Conservation (phyloP, 1,140 invertebrate genomes). For the Nephotettix cincticeps region DNA sequence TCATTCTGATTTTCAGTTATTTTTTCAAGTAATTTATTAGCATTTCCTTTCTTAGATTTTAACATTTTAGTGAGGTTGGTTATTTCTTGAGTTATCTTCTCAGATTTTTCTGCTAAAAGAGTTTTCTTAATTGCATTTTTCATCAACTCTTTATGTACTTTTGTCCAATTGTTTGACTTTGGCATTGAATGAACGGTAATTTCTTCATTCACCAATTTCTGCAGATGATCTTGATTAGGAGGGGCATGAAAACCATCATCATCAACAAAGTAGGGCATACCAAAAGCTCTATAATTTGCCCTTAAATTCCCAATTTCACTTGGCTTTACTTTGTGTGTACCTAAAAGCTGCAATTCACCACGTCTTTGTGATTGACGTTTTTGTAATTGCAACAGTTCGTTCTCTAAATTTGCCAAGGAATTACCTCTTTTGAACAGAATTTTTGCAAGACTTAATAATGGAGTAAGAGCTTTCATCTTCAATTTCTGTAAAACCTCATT, state of each 20-base stretch:
- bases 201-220: slow-evolving; percentile 46
- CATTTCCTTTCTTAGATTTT: neutral
- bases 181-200: slow-evolving; percentile 44
- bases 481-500: too few relatives aligned
- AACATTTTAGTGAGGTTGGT: neutral
- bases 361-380: too few relatives aligned
- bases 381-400: too few relatives aligned
- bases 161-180: slow-evolving; percentile 1
- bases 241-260: slow-evolving; percentile 44
- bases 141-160: neutral
- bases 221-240: slow-evolving; percentile 46
- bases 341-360: too few relatives aligned
- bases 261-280: slow-evolving; percentile 53
- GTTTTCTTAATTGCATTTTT: neutral
- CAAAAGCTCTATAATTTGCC: slow-evolving; percentile 34
- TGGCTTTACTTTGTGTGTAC: too few relatives aligned
- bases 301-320: neutral
- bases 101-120: neutral
- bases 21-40: neutral
- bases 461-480: too few relatives aligned
- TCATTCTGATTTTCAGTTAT: neutral
- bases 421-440: too few relatives aligned
- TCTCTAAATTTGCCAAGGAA: too few relatives aligned
- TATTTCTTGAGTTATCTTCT: neutral
- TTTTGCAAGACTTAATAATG: too few relatives aligned